phyloP scores from a whole-genome alignment of 2,797 vertebrate species.

The Megalops cyprinoides region DNA sequence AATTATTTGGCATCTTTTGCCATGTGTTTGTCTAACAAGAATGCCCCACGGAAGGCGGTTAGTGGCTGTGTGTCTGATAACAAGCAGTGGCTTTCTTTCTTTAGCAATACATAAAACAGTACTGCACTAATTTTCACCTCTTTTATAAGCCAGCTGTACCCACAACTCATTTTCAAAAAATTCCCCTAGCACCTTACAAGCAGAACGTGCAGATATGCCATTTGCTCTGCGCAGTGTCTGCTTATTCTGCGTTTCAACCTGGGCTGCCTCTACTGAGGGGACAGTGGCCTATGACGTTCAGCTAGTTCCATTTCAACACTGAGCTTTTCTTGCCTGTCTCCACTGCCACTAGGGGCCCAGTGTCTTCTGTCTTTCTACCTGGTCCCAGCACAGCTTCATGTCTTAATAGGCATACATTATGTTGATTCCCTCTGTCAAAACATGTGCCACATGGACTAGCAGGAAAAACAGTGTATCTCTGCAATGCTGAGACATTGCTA shows the following conservation, averaged over 20 bases:
- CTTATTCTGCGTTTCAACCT: no score
- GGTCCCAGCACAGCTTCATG: not conserved
- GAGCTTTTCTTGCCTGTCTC: not conserved
- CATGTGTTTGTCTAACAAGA: no score
- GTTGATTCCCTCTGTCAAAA: not conserved
- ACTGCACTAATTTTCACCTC: not conserved
- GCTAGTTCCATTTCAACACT: not conserved
- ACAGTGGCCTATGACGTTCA: not conserved
- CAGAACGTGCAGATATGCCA: not conserved
- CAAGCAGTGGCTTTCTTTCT: no score
- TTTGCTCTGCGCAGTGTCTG: conserved; percentile 1
- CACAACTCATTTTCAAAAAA: no score
- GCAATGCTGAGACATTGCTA: not conserved
- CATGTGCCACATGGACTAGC: not conserved
- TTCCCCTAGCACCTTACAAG: no score
- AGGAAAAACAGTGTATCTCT: not conserved
- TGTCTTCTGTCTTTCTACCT: not conserved
- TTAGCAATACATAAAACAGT: no score
- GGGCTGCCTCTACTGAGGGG: no score
- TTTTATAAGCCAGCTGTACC: not conserved
- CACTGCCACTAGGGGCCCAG: no score
- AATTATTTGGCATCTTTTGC: no score
- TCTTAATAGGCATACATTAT: not conserved
- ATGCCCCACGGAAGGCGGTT: no score
- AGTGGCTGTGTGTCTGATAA: no score